Conservation (phyloP, 1,140 invertebrate species). For the Bombus haemorrhoidalis region DNA sequence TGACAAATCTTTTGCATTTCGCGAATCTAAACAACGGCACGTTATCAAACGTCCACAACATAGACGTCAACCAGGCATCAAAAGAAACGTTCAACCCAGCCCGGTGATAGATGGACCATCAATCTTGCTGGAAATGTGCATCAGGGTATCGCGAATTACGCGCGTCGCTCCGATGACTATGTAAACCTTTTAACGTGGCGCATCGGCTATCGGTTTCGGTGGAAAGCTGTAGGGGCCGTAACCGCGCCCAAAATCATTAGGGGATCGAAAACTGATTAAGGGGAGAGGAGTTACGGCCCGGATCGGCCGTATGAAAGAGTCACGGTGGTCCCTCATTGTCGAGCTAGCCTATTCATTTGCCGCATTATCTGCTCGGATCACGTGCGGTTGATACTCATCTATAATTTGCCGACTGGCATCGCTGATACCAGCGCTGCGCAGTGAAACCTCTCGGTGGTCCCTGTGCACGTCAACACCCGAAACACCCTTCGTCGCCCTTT, state of each 20-base stretch:
- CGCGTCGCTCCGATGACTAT: conserved; percentile 25
- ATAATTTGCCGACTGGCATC: conserved; percentile 74
- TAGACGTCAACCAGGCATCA: neutral
- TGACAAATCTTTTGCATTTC: too few relatives aligned
- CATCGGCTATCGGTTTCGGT: conserved; percentile 39
- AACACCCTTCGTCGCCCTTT: conserved; percentile 16
- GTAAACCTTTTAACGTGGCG: conserved; percentile 45
- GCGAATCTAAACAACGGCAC: neutral
- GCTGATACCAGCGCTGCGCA: conserved; percentile 37
- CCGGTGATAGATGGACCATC: conserved; percentile 7
- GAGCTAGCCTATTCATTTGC: conserved; percentile 77
- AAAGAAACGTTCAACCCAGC: neutral
- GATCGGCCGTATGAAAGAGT: conserved; percentile 77
- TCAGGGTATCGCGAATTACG: conserved; percentile 27
- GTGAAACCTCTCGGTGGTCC: conserved; percentile 30
- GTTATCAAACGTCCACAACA: neutral
- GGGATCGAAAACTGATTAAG: conserved; percentile 81
- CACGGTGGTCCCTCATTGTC: conserved; percentile 78
- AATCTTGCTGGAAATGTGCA: conserved; percentile 30
- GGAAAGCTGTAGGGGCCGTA: conserved; percentile 51
- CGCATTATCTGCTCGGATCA: conserved; percentile 78
- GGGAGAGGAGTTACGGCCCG: conserved; percentile 70
- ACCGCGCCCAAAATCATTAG: conserved; percentile 79
- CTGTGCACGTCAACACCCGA: neutral
- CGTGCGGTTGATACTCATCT: conserved; percentile 80